phyloP scores from a whole-genome alignment of 2,113 vertebrate genomes.

The Catagonus wagneri region DNA sequence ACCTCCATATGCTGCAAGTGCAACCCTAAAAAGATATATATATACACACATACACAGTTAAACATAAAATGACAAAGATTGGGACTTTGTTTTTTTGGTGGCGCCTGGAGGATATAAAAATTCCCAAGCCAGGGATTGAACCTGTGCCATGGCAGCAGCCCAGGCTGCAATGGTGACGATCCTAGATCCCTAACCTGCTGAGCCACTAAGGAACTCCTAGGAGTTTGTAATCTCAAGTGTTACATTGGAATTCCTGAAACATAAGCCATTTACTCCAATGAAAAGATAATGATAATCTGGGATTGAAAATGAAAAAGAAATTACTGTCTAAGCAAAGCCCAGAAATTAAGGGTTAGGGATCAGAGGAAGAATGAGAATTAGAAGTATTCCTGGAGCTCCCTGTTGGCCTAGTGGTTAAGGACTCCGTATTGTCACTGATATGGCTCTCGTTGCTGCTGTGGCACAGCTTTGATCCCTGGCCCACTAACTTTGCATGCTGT shows the following conservation, averaged over 20 bases:
- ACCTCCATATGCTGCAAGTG: too few relatives aligned
- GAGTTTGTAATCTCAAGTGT: conserved; percentile 8
- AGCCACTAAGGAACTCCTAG: background rate
- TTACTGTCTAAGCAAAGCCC: background rate
- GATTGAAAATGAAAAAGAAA: conserved; percentile 21
- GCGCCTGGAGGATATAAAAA: too few relatives aligned
- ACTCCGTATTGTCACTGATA: too few relatives aligned
- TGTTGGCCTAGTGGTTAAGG: too few relatives aligned
- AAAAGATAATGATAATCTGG: conserved; percentile 22
- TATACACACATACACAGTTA: background rate
- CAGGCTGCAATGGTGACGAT: too few relatives aligned
- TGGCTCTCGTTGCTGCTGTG: too few relatives aligned
- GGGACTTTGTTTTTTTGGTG: background rate
- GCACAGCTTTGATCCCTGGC: too few relatives aligned
- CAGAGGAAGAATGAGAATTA: conserved; percentile 6
- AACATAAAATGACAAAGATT: conserved; percentile 45
- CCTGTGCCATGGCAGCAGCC: too few relatives aligned
- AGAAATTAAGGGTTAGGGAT: conserved; percentile 37
- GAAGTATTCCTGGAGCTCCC: background rate
- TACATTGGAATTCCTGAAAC: conserved; percentile 17
- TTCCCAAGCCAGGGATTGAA: too few relatives aligned
- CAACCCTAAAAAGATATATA: too few relatives aligned
- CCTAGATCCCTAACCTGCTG: too few relatives aligned
- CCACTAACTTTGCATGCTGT: too few relatives aligned
- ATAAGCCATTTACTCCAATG: background rate